Percentiles rank a stretch among this genome's conserved stretches.
Conservation (phyloP, 2,113 vertebrate genomes). For the Hassar affinis region DNA sequence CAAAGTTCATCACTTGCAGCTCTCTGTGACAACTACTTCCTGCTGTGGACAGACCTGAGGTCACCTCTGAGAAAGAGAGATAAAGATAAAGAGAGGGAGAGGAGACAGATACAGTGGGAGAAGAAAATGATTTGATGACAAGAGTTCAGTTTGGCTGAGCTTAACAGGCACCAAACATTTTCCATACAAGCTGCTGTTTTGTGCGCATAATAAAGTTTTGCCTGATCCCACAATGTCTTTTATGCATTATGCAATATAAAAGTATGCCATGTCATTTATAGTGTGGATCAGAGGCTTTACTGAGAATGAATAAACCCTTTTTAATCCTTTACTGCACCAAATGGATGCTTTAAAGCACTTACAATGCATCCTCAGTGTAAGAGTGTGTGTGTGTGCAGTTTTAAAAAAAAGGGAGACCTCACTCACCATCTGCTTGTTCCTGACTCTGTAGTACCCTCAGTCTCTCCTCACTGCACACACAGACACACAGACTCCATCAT, state of each 20-base stretch:
- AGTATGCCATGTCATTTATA: background rate
- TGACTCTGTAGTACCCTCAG: conserved; percentile 75
- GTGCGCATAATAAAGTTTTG: background rate
- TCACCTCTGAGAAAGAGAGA: conserved; percentile 70
- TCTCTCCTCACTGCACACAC: conserved; percentile 76
- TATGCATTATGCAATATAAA: background rate
- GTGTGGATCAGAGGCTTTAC: background rate
- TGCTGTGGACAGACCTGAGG: conserved; percentile 66
- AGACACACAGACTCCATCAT: conserved; percentile 28
- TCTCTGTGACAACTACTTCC: conserved; percentile 71
- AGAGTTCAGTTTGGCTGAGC: background rate
- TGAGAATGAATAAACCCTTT: background rate
- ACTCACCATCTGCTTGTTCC: conserved; percentile 84
- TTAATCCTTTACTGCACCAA: background rate
- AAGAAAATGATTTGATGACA: background rate
- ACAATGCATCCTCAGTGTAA: background rate
- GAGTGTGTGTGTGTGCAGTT: background rate
- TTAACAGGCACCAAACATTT: background rate
- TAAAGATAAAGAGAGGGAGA: conserved; percentile 55
- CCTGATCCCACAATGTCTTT: background rate
- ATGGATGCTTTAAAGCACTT: background rate
- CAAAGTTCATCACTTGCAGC: conserved; percentile 88
- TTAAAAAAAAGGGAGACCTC: conserved; percentile 10
- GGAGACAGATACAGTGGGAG: no score
- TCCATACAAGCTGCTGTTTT: background rate